Percentiles rank a stretch among this genome's conserved stretches.
Conservation (phyloP, 2,888 invertebrate genomes). For the Acholoe squamosa region DNA sequence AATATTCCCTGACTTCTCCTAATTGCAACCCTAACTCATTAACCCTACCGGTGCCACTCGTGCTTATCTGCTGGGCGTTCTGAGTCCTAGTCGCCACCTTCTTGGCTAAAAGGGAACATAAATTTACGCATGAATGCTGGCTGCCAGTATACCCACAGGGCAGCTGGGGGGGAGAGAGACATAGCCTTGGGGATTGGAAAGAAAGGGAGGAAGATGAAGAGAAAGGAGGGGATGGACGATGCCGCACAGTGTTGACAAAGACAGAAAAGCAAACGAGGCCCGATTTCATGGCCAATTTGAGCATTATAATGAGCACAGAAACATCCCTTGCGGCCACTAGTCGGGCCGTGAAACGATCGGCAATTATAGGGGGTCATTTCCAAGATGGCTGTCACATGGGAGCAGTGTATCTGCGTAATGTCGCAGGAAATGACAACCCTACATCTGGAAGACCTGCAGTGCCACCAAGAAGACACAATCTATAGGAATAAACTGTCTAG, state of each 20-base stretch:
- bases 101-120: background rate
- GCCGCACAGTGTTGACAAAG: conserved; percentile 11
- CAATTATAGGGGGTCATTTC: background rate
- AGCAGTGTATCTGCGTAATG: background rate
- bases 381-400: background rate
- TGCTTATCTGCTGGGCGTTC: too few species aligned
- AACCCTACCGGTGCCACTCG: too few species aligned
- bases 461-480: background rate
- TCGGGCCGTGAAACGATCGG: background rate
- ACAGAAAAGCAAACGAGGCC: conserved; percentile 30
- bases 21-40: too few species aligned
- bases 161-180: too few species aligned
- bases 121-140: background rate
- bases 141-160: background rate
- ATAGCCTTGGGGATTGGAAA: background rate
- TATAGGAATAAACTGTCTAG: background rate
- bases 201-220: background rate
- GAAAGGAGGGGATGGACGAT: background rate
- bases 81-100: too few species aligned
- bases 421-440: background rate
- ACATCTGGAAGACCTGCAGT: background rate
- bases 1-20: too few species aligned
- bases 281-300: conserved; percentile 49
- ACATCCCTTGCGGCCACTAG: background rate
- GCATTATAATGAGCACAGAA: conserved; percentile 1